Conservation (phyloP, 30 jellyfish, hydroid and myxozoan genomes). For the Turritopsis rubra region DNA sequence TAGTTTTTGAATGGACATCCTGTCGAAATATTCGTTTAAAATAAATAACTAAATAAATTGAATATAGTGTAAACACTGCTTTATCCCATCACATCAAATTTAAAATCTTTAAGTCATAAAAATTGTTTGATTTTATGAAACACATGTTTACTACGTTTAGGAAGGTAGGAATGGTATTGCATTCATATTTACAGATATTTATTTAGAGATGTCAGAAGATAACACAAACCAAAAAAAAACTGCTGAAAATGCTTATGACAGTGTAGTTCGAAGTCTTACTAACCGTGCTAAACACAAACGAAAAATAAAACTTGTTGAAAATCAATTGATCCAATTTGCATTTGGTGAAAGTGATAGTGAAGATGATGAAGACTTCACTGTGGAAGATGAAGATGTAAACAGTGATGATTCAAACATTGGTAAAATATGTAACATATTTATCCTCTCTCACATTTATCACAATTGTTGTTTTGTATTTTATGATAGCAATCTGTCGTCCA, state of each 20-base stretch:
- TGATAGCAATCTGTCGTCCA: too few relatives aligned
- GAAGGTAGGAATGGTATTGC: too few relatives aligned
- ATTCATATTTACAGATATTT: too few relatives aligned
- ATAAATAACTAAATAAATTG: too few relatives aligned
- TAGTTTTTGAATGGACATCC: too few relatives aligned
- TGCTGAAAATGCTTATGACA: conserved; percentile 16
- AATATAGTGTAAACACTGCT: too few relatives aligned
- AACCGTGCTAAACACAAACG: conserved; percentile 89
- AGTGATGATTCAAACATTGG: conserved; percentile 33
- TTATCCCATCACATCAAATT: too few relatives aligned
- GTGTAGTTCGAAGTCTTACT: conserved; percentile 38
- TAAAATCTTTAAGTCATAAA: too few relatives aligned
- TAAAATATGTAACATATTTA: background rate
- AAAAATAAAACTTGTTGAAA: conserved; percentile 54
- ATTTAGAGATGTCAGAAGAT: background rate
- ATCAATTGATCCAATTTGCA: conserved; percentile 63
- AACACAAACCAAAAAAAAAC: background rate
- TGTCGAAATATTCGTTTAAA: too few relatives aligned
- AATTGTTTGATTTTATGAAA: too few relatives aligned
- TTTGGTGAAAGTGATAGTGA: conserved; percentile 86
- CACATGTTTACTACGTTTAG: too few relatives aligned
- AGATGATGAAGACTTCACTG: conserved; percentile 89
- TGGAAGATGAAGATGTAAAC: conserved; percentile 27
- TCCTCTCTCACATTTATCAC: background rate
- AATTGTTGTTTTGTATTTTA: too few relatives aligned